Base-by-base conservation (phyloP, 2,888 invertebrate species). In the Hemistola chrysoprasaria region DNA sequence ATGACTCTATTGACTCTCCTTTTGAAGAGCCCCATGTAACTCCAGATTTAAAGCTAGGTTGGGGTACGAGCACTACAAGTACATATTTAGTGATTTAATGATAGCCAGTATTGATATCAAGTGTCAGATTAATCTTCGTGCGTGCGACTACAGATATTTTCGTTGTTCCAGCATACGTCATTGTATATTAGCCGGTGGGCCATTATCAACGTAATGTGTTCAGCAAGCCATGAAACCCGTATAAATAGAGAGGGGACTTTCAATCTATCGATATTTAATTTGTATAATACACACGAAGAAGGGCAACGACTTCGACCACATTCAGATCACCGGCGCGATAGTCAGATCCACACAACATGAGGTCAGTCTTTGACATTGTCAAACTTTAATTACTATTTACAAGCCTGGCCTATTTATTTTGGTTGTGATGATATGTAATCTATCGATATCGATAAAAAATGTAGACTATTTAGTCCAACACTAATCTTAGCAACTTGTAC, bases 191-290 rank as follows among this genome's bases (percentile, higher is more conserved):
- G 45, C 40, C 49, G 35, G 43, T 39, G 38, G 36, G 41, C 53
- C 45, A 56, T 60, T 62, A 63, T 65, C 61, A 58, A 56, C 48
- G 45, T 52, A 53, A 56, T 52, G 53, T 40, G 49, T 46, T 43
- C 48, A 55, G 50, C 58, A 55, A 47, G 50, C 56, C 56, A 49
- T 56, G 53, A 52, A 56, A 38, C 49, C 49, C 31, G 49, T n/a
- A 6, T 3, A 3, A 16, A 16, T 21, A 44, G 38, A 44, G 38
- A 39, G 6, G 34, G 22, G 26, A 8, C 1, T 11, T 10, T 1
- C 8, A 16, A 3, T 3, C 16, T 11, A 34, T 30, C 30, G 28
- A 33, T 33, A 24, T 16, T 16, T 16, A 16, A 16, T 16, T 2
- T 16, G 16, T 3, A 16, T 16, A 16, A n/a, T n/a, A n/a, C n/a